Evolutionary conservation across 37 sponge, comb jelly and placozoan species (phyloP), one percentile per base, ranked within the genome.

Genomic region (Bolinopsis microptera): DNA sequence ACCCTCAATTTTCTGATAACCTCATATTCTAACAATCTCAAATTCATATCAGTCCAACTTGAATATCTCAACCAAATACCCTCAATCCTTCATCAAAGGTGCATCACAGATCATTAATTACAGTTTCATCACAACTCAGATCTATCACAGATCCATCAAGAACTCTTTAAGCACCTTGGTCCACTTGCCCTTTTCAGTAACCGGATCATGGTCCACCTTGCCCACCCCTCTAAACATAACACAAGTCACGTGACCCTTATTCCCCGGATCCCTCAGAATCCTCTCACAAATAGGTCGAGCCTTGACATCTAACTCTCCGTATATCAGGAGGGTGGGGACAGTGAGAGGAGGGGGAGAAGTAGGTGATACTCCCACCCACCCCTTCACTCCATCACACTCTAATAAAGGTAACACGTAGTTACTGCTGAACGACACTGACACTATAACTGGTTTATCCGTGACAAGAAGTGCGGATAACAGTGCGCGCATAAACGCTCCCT

Each of bases 251-350:
- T n/a, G n/a, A 48, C 61, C 5, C 61, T 48, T 13, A 48, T 48
- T 48, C 13, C 61, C 61, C 5, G 61, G 61, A 13, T 5, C 5
- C 80, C 80, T 77, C 35, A 77, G 37, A 3, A 77, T 77, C 80
- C 33, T 77, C 80, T 77, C 80, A 34, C 80, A 77, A 9, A 77
- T 1, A 1, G 80, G 21, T 1, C 80, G 27, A 31, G 33, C 32
- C 80, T 77, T 77, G 33, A 77, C 80, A 16, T 77, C 80, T 32
- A 16, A 18, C 21, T 77, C 80, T 34, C 80, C 80, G 37, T 77
- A 77, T 21, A 77, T 32, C 80, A 77, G 36, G 3, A 77, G 80
- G 36, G 32, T 27, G 0, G 80, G 80, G 37, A 77, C 32, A n/a
- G 74, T 24, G 30, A 28, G 30, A 26, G 21, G 74, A 34, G 80